Conservation (phyloP, 2,888 invertebrate species). For the Plemyria rubiginata region DNA sequence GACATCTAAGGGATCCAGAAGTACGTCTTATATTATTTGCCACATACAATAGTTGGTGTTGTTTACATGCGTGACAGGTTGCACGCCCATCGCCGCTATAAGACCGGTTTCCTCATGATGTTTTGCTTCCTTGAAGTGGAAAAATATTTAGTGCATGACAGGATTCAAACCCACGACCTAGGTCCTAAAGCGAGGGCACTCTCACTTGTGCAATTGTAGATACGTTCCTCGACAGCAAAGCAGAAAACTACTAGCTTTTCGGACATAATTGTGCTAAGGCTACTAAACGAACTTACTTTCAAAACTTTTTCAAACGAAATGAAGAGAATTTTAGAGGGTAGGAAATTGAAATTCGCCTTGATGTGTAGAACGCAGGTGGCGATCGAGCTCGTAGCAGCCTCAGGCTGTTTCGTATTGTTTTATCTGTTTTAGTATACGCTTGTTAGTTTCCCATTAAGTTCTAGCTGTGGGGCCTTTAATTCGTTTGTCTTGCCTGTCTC, state of each 20-base stretch:
- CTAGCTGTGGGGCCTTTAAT: constrained; percentile 62
- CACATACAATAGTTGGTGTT: too few species aligned
- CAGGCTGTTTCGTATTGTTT: constrained; percentile 60
- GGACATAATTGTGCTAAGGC: constrained; percentile 5
- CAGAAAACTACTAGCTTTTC: background rate
- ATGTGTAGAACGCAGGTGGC: constrained; percentile 58
- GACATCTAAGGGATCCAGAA: too few species aligned
- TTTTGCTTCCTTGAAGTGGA: too few species aligned
- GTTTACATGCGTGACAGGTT: too few species aligned
- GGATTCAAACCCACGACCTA: too few species aligned
- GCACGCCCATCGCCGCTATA: too few species aligned
- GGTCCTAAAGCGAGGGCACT: too few species aligned
- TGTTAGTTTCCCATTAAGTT: constrained; percentile 71
- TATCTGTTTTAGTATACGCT: constrained; percentile 71
- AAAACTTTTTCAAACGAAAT: constrained; percentile 54
- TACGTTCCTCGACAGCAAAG: too few species aligned
- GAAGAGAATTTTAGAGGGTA: constrained; percentile 62
- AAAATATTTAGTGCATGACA: too few species aligned
- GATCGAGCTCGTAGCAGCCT: constrained; percentile 53
- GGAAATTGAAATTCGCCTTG: constrained; percentile 72
- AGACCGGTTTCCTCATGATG: too few species aligned
- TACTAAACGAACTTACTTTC: constrained; percentile 66
- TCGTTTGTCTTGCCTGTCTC: constrained; percentile 58
- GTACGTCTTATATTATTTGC: too few species aligned
- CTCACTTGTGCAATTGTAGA: too few species aligned